These are phyloP conservation scores for Papilio demoleus DNA, from an alignment of 2,888 invertebrate species.

Conservation along the genomic window DNA sequence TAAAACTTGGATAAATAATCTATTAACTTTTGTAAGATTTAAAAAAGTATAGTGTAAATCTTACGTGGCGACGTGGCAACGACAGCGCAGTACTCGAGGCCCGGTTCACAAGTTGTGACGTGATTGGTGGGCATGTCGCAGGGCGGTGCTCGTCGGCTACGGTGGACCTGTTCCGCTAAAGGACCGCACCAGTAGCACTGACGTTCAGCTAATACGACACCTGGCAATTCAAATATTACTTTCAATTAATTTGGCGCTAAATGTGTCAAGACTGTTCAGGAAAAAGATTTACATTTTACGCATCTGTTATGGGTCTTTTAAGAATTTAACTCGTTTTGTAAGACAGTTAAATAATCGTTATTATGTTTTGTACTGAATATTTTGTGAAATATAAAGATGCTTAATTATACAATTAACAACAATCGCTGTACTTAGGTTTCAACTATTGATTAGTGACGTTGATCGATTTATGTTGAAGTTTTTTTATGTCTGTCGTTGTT, in stretches of 20 bases:
- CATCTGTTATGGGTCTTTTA: too few relatives aligned
- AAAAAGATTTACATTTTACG: too few relatives aligned
- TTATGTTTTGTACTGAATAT: too few relatives aligned
- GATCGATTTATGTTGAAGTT: neutral
- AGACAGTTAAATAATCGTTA: too few relatives aligned
- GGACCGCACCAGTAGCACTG: constrained; percentile 79
- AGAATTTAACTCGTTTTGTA: too few relatives aligned
- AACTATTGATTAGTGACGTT: neutral
- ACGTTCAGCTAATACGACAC: constrained; percentile 50
- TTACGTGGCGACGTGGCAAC: constrained; percentile 72
- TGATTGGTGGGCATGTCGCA: constrained; percentile 56
- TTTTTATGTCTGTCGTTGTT: neutral
- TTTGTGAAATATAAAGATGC: too few relatives aligned
- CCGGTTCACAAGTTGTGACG: constrained; percentile 65
- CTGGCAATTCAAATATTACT: constrained; percentile 39
- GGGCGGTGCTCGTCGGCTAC: constrained; percentile 67
- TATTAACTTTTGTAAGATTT: too few relatives aligned
- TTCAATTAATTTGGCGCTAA: neutral
- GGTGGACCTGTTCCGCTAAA: constrained; percentile 75
- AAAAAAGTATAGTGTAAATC: neutral
- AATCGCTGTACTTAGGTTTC: too few relatives aligned
- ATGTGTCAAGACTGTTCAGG: too few relatives aligned
- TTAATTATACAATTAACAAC: too few relatives aligned
- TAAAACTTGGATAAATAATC: too few relatives aligned
- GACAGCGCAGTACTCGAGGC: constrained; percentile 68